Percentiles rank a stretch among this genome's conserved stretches.
phyloP scores from a whole-genome alignment of 2,888 invertebrate species.

The Parnassius apollo region DNA sequence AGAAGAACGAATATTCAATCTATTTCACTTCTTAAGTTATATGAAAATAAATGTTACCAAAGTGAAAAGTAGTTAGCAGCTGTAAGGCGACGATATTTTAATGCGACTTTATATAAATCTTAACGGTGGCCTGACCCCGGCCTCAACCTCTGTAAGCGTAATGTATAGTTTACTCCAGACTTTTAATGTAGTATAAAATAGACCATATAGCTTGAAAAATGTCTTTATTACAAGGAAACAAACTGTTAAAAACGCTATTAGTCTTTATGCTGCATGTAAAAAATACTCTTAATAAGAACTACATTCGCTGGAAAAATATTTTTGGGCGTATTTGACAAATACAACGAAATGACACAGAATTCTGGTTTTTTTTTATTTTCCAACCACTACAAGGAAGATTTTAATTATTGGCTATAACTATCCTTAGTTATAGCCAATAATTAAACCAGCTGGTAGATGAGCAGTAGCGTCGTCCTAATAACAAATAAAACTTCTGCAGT shows the following conservation, averaged over 20 bases:
- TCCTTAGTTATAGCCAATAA: no score
- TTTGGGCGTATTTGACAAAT: no score
- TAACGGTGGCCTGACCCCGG: slow-evolving; percentile 10
- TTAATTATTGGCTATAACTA: no score
- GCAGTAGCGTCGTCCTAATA: no score
- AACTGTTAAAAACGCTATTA: not conserved
- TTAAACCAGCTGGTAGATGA: no score
- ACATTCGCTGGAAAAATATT: no score
- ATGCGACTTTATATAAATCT: slow-evolving; percentile 23
- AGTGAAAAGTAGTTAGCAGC: slow-evolving; percentile 15
- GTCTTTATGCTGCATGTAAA: not conserved
- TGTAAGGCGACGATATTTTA: slow-evolving; percentile 24
- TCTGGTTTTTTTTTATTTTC: no score
- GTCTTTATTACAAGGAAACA: slow-evolving; percentile 1
- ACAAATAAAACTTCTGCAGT: no score
- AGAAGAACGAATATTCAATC: no score
- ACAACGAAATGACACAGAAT: no score
- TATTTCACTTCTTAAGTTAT: not conserved
- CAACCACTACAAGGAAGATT: no score
- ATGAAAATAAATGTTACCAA: slow-evolving; percentile 4
- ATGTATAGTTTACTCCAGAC: slow-evolving; percentile 13
- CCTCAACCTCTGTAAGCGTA: slow-evolving; percentile 9
- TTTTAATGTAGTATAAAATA: slow-evolving; percentile 22
- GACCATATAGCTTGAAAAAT: not conserved
- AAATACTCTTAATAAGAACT: not conserved